Percentiles rank a stretch among this genome's conserved stretches.
phyloP scores from a whole-genome alignment of 2,113 vertebrate species.

The Trachemys scripta region DNA sequence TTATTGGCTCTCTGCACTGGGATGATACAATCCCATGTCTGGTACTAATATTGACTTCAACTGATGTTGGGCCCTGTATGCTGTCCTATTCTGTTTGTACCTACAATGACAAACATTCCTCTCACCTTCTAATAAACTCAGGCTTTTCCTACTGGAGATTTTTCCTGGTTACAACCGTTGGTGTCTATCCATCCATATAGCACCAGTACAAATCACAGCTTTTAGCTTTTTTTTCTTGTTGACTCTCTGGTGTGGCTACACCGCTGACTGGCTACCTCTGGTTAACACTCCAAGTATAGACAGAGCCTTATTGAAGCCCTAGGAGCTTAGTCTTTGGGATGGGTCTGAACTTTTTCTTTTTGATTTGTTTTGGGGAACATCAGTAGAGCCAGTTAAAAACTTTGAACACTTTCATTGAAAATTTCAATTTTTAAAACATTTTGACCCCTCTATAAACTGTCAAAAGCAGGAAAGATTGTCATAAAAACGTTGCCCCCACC shows the following conservation, averaged over 20 bases:
- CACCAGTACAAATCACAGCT: neutral
- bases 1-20: neutral
- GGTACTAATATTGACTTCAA: neutral
- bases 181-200: neutral
- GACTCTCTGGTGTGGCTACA: neutral
- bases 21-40: neutral
- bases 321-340: neutral
- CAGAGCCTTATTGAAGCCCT: neutral
- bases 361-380: neutral
- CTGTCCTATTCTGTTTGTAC: neutral
- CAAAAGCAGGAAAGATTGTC: neutral
- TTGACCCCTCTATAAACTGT: neutral
- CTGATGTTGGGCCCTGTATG: neutral
- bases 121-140: neutral
- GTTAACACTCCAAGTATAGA: neutral
- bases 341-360: neutral
- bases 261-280: neutral
- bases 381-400: too few species aligned
- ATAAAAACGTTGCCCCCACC: neutral
- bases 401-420: neutral
- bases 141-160: neutral
- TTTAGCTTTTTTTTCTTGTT: neutral
- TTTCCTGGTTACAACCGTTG: neutral
- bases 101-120: neutral
- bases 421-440: neutral